These are phyloP conservation scores for Amphiprion ocellaris DNA, from an alignment of 2,113 vertebrate species.

Conservation along the genomic window DNA sequence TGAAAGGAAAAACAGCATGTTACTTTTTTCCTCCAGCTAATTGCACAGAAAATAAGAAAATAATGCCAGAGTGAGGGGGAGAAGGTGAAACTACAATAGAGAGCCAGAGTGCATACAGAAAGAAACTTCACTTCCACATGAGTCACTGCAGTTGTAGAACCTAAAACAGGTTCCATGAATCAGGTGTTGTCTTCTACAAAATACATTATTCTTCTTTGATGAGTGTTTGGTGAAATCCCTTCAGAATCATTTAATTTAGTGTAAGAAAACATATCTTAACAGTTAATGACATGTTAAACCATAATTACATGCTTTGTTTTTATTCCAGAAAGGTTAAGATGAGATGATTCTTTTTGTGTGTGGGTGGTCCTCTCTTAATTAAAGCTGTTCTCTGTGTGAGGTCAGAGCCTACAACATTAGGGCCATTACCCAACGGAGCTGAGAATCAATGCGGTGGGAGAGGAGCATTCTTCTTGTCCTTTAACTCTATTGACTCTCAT, in stretches of 20 bases:
- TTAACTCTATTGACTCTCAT: constrained; percentile 83
- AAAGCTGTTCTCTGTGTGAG: constrained; percentile 62
- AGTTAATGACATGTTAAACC: background rate
- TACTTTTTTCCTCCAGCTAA: background rate
- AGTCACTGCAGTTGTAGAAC: background rate
- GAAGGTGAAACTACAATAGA: no score
- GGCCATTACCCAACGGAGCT: constrained; percentile 72
- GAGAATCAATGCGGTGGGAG: constrained; percentile 76
- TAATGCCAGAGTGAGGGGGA: background rate
- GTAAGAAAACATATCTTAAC: background rate
- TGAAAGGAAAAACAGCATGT: no score
- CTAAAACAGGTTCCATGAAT: no score
- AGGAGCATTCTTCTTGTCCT: constrained; percentile 75
- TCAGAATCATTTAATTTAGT: background rate
- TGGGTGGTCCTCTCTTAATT: constrained; percentile 59
- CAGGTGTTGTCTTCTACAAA: background rate
- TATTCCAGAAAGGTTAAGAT: background rate
- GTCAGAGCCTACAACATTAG: constrained; percentile 68
- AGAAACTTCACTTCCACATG: background rate
- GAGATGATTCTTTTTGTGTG: background rate
- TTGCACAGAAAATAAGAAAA: background rate
- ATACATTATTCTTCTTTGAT: background rate
- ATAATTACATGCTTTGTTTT: background rate
- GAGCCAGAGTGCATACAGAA: background rate
- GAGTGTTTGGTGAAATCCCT: background rate